Evolutionary conservation across 23 tunicate species (phyloP).

Genomic region (Botrylloides violaceus): DNA sequence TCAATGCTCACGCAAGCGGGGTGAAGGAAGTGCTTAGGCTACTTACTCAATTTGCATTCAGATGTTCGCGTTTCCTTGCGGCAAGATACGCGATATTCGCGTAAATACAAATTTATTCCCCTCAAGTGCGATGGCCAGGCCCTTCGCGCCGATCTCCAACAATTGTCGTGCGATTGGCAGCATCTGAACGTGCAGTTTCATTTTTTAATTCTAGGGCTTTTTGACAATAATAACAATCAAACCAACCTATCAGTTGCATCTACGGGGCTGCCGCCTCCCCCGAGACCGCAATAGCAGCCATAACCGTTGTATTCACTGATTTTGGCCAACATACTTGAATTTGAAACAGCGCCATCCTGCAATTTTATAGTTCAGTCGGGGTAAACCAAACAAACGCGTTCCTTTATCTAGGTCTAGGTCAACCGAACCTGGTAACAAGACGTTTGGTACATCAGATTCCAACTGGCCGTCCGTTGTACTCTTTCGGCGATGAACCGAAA

Average conservation of each 20-base stretch:
- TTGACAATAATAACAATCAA: no score
- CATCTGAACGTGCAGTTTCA: background rate
- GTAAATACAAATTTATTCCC: background rate
- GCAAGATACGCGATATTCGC: background rate
- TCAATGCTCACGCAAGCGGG: no score
- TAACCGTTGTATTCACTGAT: background rate
- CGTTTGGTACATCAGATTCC: background rate
- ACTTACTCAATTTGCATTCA: background rate
- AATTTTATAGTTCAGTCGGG: no score
- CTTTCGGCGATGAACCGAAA: no score
- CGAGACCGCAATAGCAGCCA: background rate
- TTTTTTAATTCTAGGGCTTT: no score
- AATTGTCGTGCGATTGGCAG: background rate
- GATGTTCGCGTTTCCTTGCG: background rate
- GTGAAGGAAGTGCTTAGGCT: no score
- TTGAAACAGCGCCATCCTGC: background rate
- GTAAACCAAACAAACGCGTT: no score
- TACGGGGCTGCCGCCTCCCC: background rate
- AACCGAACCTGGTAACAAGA: background rate
- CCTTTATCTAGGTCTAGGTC: no score
- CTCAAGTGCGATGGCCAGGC: background rate
- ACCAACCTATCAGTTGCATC: background rate
- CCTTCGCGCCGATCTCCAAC: background rate
- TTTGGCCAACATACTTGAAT: background rate
- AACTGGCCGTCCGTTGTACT: background rate